Percentiles rank a stretch among this genome's conserved stretches.
These are phyloP conservation scores for Macaria liturata DNA, from an alignment of 2,888 invertebrate species.

Conservation along the genomic window DNA sequence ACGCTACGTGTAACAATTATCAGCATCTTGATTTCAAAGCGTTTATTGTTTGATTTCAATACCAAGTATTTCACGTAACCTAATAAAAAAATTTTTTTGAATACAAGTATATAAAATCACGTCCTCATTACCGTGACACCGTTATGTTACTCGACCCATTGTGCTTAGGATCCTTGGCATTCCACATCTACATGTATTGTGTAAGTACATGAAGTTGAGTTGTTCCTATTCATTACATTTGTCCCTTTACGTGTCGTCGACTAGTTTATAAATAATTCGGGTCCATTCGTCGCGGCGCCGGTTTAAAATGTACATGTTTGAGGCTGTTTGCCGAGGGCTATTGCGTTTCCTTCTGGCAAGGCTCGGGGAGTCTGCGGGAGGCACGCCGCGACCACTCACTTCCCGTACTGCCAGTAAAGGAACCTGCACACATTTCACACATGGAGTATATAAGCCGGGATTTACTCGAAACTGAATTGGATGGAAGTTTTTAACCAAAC, in stretches of 20 bases:
- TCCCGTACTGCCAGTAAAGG: constrained; percentile 1
- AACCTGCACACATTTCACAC: neutral
- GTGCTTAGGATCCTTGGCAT: constrained; percentile 11
- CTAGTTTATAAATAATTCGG: constrained; percentile 45
- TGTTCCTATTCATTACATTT: constrained; percentile 32
- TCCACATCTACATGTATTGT: constrained; percentile 5
- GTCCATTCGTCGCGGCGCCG: constrained; percentile 31
- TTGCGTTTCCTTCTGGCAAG: constrained; percentile 51
- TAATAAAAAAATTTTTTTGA: neutral
- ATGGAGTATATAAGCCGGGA: too few relatives aligned
- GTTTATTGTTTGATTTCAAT: too few relatives aligned
- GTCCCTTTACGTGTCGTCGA: constrained; percentile 29
- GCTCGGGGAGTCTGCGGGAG: constrained; percentile 48
- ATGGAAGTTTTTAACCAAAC: too few relatives aligned
- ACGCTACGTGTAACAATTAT: too few relatives aligned
- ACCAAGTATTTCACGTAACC: neutral
- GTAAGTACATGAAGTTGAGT: constrained; percentile 3
- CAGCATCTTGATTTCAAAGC: too few relatives aligned
- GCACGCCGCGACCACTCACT: constrained; percentile 7
- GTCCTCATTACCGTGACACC: constrained; percentile 8
- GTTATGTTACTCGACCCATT: constrained; percentile 4
- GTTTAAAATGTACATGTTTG: constrained; percentile 41
- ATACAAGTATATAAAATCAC: constrained; percentile 2
- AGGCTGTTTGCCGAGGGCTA: constrained; percentile 57
- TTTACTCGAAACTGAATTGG: too few relatives aligned